Base-by-base conservation (phyloP, 2,888 invertebrate genomes). In the Ctenicera cuprea region DNA sequence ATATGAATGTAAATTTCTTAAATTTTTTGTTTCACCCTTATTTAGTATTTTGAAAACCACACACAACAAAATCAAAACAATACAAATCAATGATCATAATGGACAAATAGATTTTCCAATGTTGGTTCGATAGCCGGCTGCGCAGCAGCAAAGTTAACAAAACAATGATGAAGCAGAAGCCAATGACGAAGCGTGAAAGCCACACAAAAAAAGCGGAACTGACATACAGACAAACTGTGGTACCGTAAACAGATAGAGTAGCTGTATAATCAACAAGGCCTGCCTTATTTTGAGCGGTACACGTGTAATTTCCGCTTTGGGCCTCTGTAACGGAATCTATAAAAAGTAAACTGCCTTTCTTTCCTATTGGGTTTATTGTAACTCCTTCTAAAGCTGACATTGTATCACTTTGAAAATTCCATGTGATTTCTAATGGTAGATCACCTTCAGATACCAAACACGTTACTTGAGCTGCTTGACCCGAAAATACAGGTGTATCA, bases 401-500 rank as follows among this genome's bases (percentile, higher is more conserved):
- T 80, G 87, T 78, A 73, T 86, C 84, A 63, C 88, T 88, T 74
- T 89, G 86, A 82, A 90, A 89, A 78, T 80, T 88, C 91, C 91
- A 91, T 75, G 82, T 83, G 79, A 91, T 89, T 81, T 89, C 86
- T 78, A 91, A 83, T 71, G 90, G 91, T 64, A 86, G 82, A 84
- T 90, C 90, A 73, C 92, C 93, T 80, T 90, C 88, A 45, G 89
- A 88, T 73, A 91, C 89, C 89, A 91, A 89, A 88, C 92, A 90
- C 85, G 90, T 92, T 80, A 93, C 90, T 87, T 95, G 94, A 81
- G 92, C 94, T 77, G 94, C 92, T 87, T 94, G 94, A 79, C 94
- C 95, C 84, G 92, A 92, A 87, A 92, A 92, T 81, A 94, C 91
- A 82, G 94, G 93, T 79, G 91, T 90, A 86, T 91, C 90, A 78